Evolutionary conservation across 2,113 vertebrate genomes (phyloP).

Genomic region (Vulpes lagopus): DNA sequence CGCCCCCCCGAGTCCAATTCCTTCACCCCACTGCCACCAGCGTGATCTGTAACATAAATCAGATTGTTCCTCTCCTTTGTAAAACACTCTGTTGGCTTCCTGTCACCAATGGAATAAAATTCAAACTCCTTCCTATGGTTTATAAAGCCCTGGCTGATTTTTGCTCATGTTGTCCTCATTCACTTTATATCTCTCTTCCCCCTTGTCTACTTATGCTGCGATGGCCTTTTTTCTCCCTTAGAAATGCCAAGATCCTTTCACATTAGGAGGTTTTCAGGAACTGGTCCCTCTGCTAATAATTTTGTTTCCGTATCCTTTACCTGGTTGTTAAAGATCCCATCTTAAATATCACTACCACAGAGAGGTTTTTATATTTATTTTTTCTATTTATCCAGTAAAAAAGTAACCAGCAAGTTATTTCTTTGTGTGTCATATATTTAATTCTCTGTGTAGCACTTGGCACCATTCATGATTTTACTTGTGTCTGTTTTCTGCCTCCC

Average conservation of each 20-base stretch:
- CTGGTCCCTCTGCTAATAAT: neutral
- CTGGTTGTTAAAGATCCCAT: neutral
- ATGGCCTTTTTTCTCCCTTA: neutral
- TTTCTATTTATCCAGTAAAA: neutral
- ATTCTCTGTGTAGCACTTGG: neutral
- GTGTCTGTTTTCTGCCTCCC: constrained; percentile 11
- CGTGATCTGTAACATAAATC: neutral
- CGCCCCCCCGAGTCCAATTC: neutral
- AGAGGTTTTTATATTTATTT: neutral
- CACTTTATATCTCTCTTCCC: neutral
- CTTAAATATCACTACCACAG: neutral
- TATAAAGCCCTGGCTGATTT: neutral
- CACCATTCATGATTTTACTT: neutral
- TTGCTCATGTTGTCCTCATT: neutral
- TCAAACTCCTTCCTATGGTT: neutral
- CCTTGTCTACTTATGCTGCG: neutral
- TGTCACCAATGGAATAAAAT: neutral
- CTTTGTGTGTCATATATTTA: neutral
- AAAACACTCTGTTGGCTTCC: neutral
- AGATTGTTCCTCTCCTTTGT: neutral
- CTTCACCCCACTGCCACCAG: neutral
- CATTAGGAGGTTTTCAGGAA: neutral
- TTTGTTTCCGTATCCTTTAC: neutral
- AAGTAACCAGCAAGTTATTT: neutral
- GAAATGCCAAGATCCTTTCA: neutral